A percentile compares a stretch with the other conserved stretches of the same genome.
These are phyloP conservation scores for Chlorodrepanis virens DNA, from an alignment of 2,113 vertebrate species.

Conservation along the genomic window DNA sequence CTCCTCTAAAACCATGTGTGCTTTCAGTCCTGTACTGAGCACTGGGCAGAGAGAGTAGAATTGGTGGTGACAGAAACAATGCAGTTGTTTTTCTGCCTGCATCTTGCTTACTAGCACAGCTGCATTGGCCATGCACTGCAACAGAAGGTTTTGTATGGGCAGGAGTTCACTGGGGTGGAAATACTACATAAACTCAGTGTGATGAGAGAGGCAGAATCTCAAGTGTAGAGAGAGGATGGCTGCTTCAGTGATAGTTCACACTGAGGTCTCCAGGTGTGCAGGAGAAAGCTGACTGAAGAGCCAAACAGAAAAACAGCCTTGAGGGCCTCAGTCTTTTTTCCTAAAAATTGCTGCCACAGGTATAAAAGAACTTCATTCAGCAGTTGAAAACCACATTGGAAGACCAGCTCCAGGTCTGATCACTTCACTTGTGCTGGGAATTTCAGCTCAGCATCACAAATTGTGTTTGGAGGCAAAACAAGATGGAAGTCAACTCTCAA, in stretches of 20 bases:
- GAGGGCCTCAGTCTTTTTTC: background rate
- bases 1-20: background rate
- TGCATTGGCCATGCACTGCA: background rate
- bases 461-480: background rate
- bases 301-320: background rate
- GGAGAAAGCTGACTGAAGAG: background rate
- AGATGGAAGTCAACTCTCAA: background rate
- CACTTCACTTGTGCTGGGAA: background rate
- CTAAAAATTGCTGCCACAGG: accelerated
- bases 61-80: background rate
- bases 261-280: background rate
- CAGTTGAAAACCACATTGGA: background rate
- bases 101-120: background rate
- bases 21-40: background rate
- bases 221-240: background rate
- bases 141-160: background rate
- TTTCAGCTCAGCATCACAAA: background rate
- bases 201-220: background rate
- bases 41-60: background rate
- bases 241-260: background rate
- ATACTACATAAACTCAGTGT: background rate
- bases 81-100: background rate
- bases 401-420: background rate
- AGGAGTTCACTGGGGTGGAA: background rate
- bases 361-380: background rate